Evolutionary conservation across 2,113 vertebrate genomes (phyloP).

Genomic region (Rattus norvegicus): GRCr8 NC_086033.1:63011501-63012000

Average conservation of each 20-base stretch:
- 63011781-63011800: not conserved
- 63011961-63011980: not conserved
- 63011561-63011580: not conserved
- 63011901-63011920: not conserved
- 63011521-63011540: not conserved
- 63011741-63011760: not conserved
- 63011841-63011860: no score
- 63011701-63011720: not conserved
- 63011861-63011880: not conserved
- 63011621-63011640: not conserved
- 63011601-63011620: not conserved
- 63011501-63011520: not conserved
- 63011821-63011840: no score
- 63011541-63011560: not conserved
- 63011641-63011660: not conserved
- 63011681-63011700: not conserved
- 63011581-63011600: not conserved
- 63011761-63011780: not conserved
- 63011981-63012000: not conserved
- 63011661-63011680: not conserved
- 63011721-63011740: not conserved
- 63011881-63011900: not conserved
- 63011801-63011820: no score
- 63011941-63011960: not conserved
- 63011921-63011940: not conserved